Evolutionary conservation across 2,888 invertebrate genomes (phyloP), one percentile per base, ranked within the genome.

Genomic region (Gastracanthus pulcherrimus): DNA sequence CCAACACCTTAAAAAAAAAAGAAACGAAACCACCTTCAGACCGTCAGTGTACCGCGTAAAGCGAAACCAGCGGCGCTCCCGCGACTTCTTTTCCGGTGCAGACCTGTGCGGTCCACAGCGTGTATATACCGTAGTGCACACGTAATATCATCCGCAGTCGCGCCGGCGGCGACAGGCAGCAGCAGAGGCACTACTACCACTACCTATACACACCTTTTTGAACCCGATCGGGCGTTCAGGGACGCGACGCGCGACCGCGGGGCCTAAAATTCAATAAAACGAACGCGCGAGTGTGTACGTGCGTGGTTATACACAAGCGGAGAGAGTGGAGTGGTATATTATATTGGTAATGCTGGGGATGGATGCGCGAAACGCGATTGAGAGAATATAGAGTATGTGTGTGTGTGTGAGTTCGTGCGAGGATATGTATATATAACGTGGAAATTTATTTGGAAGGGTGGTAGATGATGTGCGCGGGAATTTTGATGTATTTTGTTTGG

Each of bases 171-270:
- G 45, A 16, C 13, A 16, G 16, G 45, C 45, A 1, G 58, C 67
- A 23, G 34, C 55, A 16, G 34, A 19, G 19, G 19, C 71, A 31
- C 31, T 11, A 13, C 36, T 26, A 3, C 26, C 45, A 2, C 55
- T 7, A 9, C 26, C 16, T n/a, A n/a, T n/a, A n/a, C n/a, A n/a
- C n/a, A n/a, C n/a, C n/a, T 31, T 69, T 58, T 38, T 60, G 72
- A 41, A 60, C 58, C 60, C 72, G 58, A 72, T 72, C 72, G 23
- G n/a, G 58, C 71, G 71, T 71, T 58, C 71, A 72, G 72, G 72
- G 69, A 69, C 69, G 34, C 38, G 23, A 9, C 29, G 11, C 23
- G 19, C 9, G 6, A 19, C 34, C 60, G 26, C n/a, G 23, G 26
- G 19, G 23, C n/a, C n/a, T 36, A 66, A 41, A 66, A 66, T 23